phyloP scores from a whole-genome alignment of 2,113 vertebrate genomes.

The Hepsetus odoe region DNA sequence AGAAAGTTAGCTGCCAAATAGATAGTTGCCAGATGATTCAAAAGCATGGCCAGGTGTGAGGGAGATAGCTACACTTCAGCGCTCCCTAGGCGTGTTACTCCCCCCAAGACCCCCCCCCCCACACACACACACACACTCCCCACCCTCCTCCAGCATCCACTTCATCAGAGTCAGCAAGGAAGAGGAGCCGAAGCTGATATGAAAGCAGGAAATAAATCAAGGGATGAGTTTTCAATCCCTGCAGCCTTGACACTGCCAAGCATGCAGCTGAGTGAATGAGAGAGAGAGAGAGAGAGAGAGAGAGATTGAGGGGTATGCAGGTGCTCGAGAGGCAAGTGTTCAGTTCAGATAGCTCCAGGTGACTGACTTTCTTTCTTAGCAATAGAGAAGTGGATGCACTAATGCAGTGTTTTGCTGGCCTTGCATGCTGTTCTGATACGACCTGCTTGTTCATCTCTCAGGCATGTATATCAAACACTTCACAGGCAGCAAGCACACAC shows the following conservation, averaged over 20 bases:
- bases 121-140: background rate
- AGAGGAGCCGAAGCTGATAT: constrained; percentile 62
- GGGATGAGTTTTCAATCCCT: constrained; percentile 66
- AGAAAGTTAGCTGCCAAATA: constrained; percentile 38
- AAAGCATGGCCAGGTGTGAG: constrained; percentile 62
- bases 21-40: constrained; percentile 40
- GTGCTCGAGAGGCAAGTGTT: constrained; percentile 62
- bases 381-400: constrained; percentile 48
- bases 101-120: background rate
- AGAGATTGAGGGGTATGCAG: constrained; percentile 49
- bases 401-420: constrained; percentile 12
- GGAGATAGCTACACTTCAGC: constrained; percentile 64
- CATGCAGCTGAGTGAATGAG: constrained; percentile 58
- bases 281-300: constrained; percentile 30
- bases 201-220: constrained; percentile 74
- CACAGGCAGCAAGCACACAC: background rate
- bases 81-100: constrained; percentile 53
- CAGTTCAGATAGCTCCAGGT: constrained; percentile 60
- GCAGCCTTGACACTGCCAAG: constrained; percentile 75
- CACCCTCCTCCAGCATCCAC: background rate
- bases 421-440: background rate
- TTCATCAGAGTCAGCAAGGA: constrained; percentile 40
- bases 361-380: constrained; percentile 42
- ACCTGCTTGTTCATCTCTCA: constrained; percentile 12
- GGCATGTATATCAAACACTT: constrained; percentile 35